Conservation (phyloP, 1,140 invertebrate genomes). For the Scaptodrosophila lebanonensis region DNA sequence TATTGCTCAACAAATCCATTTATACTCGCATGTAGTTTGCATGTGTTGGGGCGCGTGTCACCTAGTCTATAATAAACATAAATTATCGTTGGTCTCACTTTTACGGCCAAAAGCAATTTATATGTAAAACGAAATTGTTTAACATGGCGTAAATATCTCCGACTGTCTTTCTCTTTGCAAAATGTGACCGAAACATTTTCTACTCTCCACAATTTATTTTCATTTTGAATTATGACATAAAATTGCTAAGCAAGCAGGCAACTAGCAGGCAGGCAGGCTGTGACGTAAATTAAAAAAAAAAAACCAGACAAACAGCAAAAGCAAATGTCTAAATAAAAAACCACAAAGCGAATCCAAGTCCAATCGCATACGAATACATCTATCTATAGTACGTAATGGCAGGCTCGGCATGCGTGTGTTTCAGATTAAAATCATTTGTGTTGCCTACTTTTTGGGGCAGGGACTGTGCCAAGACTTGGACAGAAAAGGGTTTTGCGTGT, state of each 20-base stretch:
- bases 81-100: slow-evolving; percentile 44
- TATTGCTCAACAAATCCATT: no score
- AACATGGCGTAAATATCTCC: slow-evolving; percentile 20
- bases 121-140: slow-evolving; percentile 33
- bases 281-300: slow-evolving; percentile 60
- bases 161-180: slow-evolving; percentile 23
- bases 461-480: not conserved
- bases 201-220: slow-evolving; percentile 43
- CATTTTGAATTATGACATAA: slow-evolving; percentile 60
- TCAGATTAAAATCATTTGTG: slow-evolving; percentile 58
- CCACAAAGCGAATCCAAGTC: slow-evolving; percentile 28
- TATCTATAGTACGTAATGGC: slow-evolving; percentile 3
- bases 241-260: slow-evolving; percentile 20
- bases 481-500: slow-evolving; percentile 39
- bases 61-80: slow-evolving; percentile 34
- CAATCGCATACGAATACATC: slow-evolving; percentile 29
- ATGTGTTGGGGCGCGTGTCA: not conserved
- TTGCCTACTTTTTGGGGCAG: slow-evolving; percentile 37
- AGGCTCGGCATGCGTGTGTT: slow-evolving; percentile 50
- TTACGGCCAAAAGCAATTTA: slow-evolving; percentile 54
- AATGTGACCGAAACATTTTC: slow-evolving; percentile 29
- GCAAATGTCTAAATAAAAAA: slow-evolving; percentile 26
- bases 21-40: no score
- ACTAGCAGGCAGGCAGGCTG: no score
- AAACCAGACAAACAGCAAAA: slow-evolving; percentile 29